A percentile compares a stretch with the other conserved stretches of the same genome.
These are phyloP conservation scores for Gastrophysa polygoni DNA, from an alignment of 2,888 invertebrate genomes.

Conservation along the genomic window DNA sequence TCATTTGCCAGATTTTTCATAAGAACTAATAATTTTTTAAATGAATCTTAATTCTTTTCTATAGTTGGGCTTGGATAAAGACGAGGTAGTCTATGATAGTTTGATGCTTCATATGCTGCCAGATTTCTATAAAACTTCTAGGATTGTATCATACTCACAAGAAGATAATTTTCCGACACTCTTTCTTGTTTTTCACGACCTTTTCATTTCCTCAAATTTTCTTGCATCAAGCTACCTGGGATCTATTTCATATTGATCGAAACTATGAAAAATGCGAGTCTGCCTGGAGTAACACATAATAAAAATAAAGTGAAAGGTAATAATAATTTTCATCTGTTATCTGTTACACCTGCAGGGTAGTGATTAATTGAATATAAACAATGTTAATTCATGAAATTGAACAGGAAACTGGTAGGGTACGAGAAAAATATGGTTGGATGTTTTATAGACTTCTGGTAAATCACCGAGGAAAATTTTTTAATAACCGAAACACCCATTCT, in stretches of 20 bases:
- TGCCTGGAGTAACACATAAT: too few relatives aligned
- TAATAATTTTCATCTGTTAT: too few relatives aligned
- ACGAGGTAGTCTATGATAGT: slow-evolving; percentile 71
- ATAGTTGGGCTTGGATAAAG: slow-evolving; percentile 91
- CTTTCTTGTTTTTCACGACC: not conserved
- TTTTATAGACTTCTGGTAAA: slow-evolving; percentile 28
- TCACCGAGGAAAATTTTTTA: slow-evolving; percentile 28
- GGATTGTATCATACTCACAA: not conserved
- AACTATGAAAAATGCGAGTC: too few relatives aligned
- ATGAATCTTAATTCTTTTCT: slow-evolving; percentile 52
- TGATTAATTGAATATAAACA: too few relatives aligned
- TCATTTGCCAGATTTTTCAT: slow-evolving; percentile 38
- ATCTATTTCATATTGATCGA: not conserved
- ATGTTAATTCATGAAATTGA: too few relatives aligned
- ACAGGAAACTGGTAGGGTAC: too few relatives aligned
- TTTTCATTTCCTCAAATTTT: not conserved
- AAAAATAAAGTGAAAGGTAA: too few relatives aligned
- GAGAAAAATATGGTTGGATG: not conserved
- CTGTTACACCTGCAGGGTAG: too few relatives aligned
- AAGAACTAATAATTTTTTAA: slow-evolving; percentile 34
- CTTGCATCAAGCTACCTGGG: not conserved
- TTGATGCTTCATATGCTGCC: slow-evolving; percentile 40
- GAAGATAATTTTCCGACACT: too few relatives aligned
- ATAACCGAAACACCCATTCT: slow-evolving; percentile 23
- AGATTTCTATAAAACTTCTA: slow-evolving; percentile 29